These are phyloP conservation scores for Periparus ater DNA, from an alignment of 2,797 vertebrate genomes.

Conservation along the genomic window DNA sequence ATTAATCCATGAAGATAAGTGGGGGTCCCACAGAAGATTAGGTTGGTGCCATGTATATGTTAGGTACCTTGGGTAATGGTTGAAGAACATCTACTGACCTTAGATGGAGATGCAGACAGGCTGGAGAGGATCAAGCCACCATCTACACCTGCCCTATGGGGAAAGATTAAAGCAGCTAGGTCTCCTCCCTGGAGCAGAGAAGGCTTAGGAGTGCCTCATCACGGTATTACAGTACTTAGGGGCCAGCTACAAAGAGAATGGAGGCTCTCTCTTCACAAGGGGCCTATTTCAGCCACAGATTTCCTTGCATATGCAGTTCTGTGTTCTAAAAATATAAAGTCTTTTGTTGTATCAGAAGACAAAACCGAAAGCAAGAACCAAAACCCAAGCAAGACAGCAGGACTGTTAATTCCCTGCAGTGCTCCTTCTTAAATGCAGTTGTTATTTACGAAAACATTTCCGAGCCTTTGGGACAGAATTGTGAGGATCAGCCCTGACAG, in stretches of 20 bases:
- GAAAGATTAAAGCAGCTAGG: background rate
- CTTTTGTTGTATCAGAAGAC: background rate
- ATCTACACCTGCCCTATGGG: accelerated
- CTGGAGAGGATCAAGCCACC: background rate
- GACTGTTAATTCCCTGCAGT: background rate
- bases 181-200: background rate
- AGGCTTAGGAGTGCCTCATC: background rate
- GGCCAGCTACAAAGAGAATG: background rate
- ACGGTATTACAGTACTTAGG: background rate
- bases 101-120: background rate
- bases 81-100: background rate
- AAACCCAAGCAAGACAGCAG: background rate
- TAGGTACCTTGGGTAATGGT: background rate
- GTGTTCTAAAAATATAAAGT: background rate
- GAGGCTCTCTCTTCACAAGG: background rate
- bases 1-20: background rate
- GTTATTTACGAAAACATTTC: background rate
- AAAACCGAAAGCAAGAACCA: background rate
- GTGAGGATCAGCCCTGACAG: background rate
- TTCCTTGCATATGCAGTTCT: background rate
- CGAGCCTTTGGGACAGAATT: background rate
- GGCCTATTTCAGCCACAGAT: background rate
- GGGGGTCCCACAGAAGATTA: background rate
- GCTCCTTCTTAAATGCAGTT: background rate
- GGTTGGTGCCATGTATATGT: background rate